These are phyloP conservation scores for Brachionus plicatilis DNA, from an alignment of 1,140 invertebrate genomes.

Conservation along the genomic window DNA sequence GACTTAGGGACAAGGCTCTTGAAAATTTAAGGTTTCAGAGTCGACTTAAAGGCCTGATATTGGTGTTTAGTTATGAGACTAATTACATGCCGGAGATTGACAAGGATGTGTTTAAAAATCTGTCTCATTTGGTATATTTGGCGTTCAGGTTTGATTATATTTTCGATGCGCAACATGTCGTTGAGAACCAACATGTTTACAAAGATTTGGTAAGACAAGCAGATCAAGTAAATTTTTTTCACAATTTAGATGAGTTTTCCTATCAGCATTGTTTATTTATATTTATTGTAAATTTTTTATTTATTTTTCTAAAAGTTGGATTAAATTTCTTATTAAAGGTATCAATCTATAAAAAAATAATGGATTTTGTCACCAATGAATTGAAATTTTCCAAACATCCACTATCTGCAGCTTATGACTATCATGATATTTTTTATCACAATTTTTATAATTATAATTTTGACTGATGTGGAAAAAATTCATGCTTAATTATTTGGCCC, in stretches of 20 bases:
- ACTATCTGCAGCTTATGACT: neutral
- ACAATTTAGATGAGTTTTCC: neutral
- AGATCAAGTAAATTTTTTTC: neutral
- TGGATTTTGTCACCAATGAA: neutral
- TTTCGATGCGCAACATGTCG: neutral
- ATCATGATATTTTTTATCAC: neutral
- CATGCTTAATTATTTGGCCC: too few relatives aligned
- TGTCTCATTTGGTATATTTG: neutral
- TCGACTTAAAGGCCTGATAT: neutral
- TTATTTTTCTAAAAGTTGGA: neutral
- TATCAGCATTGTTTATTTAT: neutral
- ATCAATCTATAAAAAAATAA: neutral
- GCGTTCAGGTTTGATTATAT: neutral
- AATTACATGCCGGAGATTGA: neutral
- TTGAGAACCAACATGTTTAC: neutral
- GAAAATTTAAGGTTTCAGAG: neutral
- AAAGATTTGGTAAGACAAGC: neutral
- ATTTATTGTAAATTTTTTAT: neutral
- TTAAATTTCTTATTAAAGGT: too few relatives aligned
- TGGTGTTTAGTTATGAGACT: conserved; percentile 5
- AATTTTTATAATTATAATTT: neutral
- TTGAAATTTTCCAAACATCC: neutral
- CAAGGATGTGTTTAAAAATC: neutral
- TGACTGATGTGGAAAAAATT: too few relatives aligned
- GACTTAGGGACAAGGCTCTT: neutral